Conservation (phyloP, 1,140 invertebrate genomes). For the Hestina assimilis region DNA sequence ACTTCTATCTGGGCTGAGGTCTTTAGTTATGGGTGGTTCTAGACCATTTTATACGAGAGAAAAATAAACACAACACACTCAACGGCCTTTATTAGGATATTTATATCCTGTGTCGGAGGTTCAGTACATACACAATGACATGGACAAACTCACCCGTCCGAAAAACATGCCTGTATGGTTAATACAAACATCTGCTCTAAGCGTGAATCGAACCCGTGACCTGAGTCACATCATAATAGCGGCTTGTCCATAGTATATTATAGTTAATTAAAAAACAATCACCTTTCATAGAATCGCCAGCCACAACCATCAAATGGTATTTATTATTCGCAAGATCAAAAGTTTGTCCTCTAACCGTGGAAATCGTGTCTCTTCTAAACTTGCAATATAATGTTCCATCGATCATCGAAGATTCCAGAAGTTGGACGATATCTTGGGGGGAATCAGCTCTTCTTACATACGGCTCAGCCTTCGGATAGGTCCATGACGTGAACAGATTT, state of each 20-base stretch:
- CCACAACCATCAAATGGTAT: conserved; percentile 87
- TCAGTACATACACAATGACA: no score
- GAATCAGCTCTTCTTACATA: conserved; percentile 77
- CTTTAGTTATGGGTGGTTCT: no score
- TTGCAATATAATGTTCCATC: conserved; percentile 88
- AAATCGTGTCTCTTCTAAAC: conserved; percentile 82
- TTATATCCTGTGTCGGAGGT: no score
- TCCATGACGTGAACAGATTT: conserved; percentile 85
- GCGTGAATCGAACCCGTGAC: no score
- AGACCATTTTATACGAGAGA: no score
- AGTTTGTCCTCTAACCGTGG: conserved; percentile 79
- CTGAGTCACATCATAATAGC: no score
- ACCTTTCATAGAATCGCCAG: conserved; percentile 82
- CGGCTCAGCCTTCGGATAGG: conserved; percentile 66
- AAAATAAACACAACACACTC: no score
- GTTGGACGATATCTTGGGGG: conserved; percentile 82
- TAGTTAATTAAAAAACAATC: conserved; percentile 35
- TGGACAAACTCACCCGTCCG: no score
- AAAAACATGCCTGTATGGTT: no score
- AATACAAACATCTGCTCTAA: no score
- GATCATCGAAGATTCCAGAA: conserved; percentile 80
- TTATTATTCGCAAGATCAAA: conserved; percentile 86
- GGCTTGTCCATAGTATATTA: not conserved
- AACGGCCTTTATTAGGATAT: no score
- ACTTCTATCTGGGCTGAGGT: no score